phyloP scores from a whole-genome alignment of 2,797 vertebrate species.

The Natrix natrix region DNA sequence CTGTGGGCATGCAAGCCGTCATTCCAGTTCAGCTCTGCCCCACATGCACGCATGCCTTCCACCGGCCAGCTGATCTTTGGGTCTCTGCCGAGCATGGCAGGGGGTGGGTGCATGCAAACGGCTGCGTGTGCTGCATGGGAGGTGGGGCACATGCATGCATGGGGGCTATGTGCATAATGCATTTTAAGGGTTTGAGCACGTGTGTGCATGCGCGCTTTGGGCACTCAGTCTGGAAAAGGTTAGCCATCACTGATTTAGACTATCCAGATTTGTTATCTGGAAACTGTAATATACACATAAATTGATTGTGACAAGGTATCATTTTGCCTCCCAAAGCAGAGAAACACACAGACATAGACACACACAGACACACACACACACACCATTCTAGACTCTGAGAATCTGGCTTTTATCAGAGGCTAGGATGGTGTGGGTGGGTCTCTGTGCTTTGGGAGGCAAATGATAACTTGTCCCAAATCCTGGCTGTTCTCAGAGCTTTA shows the following conservation, averaged over 20 bases:
- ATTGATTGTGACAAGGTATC: neutral
- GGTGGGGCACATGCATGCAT: no score
- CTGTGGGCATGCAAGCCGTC: no score
- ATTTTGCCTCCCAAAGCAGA: neutral
- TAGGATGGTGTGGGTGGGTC: neutral
- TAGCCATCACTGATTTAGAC: neutral
- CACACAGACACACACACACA: neutral
- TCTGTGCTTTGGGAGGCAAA: neutral
- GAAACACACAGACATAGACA: neutral
- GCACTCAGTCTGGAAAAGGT: no score
- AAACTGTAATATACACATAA: neutral
- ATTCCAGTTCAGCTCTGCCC: no score
- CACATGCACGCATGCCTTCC: no score
- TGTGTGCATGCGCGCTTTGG: no score
- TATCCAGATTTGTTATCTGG: constrained; percentile 16
- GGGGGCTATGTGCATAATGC: no score
- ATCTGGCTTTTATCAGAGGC: neutral
- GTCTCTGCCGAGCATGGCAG: no score
- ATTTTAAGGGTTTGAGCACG: no score
- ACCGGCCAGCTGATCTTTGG: no score
- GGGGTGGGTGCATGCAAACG: no score
- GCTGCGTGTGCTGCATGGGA: no score
- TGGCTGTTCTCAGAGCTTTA: neutral
- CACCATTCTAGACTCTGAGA: neutral
- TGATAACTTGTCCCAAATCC: neutral